Conservation (phyloP, 2,888 invertebrate genomes). For the Limnephilus rhombicus region DNA sequence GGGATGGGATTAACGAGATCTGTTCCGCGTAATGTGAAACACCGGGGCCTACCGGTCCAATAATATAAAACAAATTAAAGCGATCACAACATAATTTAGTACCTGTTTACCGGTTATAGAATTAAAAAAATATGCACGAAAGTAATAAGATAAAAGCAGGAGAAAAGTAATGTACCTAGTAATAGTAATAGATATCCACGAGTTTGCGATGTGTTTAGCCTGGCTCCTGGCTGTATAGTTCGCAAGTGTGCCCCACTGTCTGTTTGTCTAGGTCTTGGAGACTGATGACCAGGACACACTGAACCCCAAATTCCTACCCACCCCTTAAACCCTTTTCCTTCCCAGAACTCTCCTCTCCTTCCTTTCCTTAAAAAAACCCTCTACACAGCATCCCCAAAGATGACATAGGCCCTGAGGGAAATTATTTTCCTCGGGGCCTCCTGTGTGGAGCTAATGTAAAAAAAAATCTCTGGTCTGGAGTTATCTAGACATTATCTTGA, state of each 20-base stretch:
- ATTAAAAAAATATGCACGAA: not conserved
- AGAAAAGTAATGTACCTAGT: not conserved
- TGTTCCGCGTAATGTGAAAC: constrained; percentile 18
- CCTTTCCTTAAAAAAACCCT: too few relatives aligned
- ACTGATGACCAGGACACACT: too few relatives aligned
- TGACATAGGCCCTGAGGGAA: too few relatives aligned
- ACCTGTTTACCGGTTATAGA: not conserved
- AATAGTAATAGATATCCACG: too few relatives aligned
- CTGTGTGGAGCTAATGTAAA: too few relatives aligned
- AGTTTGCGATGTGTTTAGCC: not conserved
- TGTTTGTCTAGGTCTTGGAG: too few relatives aligned
- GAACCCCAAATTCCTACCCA: too few relatives aligned
- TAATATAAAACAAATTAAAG: not conserved
- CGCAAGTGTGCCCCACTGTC: not conserved
- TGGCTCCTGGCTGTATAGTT: not conserved
- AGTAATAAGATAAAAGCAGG: not conserved
- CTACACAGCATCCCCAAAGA: too few relatives aligned
- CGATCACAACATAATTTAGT: constrained; percentile 1
- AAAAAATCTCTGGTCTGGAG: not conserved
- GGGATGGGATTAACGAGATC: constrained; percentile 17
- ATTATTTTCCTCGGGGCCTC: too few relatives aligned
- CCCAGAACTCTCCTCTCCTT: too few relatives aligned
- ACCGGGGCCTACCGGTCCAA: not conserved
- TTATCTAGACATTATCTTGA: not conserved
- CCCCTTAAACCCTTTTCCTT: too few relatives aligned